These are phyloP conservation scores for Anagrus nilaparvatae DNA, from an alignment of 1,140 invertebrate genomes.

Conservation along the genomic window DNA sequence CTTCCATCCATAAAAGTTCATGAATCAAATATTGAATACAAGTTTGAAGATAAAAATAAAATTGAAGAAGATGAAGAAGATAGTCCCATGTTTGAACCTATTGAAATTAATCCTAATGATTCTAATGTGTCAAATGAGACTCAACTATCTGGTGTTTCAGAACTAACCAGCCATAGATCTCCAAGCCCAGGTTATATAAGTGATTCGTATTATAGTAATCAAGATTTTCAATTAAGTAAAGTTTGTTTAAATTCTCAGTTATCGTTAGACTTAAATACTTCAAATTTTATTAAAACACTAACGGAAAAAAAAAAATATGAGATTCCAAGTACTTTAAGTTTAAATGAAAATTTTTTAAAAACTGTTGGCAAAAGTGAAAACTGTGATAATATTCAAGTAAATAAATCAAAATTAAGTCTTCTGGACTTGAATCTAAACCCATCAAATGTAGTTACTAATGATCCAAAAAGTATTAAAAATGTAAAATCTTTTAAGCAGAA, in stretches of 20 bases:
- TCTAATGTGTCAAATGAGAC: slow-evolving; percentile 45
- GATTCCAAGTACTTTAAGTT: too few relatives aligned
- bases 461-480: slow-evolving; percentile 22
- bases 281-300: too few relatives aligned
- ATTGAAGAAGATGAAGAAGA: slow-evolving; percentile 51
- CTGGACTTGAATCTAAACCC: too few relatives aligned
- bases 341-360: too few relatives aligned
- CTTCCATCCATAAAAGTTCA: slow-evolving; percentile 13
- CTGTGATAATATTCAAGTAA: slow-evolving; percentile 36
- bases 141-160: slow-evolving; percentile 49
- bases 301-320: too few relatives aligned
- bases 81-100: slow-evolving; percentile 56
- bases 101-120: slow-evolving; percentile 41
- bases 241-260: slow-evolving; percentile 49
- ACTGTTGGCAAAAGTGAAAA: slow-evolving; percentile 35
- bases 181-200: slow-evolving; percentile 34
- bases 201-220: slow-evolving; percentile 37
- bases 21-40: slow-evolving; percentile 32
- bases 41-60: slow-evolving; percentile 44
- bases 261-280: too few relatives aligned
- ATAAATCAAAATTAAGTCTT: slow-evolving; percentile 31
- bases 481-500: slow-evolving; percentile 29
- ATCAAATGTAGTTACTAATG: too few relatives aligned
- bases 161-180: slow-evolving; percentile 44
- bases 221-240: slow-evolving; percentile 49